Conservation (phyloP, 1,140 invertebrate species). For the Tetramorium alpestre region DNA sequence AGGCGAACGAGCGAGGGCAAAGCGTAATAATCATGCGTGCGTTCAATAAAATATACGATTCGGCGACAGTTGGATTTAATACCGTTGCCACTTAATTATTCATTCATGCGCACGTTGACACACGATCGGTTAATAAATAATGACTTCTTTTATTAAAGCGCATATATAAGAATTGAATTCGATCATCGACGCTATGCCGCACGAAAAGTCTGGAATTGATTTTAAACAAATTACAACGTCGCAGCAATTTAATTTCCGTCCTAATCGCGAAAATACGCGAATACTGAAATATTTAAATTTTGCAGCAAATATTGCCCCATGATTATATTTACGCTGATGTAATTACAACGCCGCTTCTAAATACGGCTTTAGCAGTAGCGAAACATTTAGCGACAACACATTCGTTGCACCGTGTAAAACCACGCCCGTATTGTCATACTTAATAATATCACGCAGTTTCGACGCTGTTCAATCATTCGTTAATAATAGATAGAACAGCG, state of each 20-base stretch:
- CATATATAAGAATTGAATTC: neutral
- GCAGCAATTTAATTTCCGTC: neutral
- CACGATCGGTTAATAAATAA: constrained; percentile 14
- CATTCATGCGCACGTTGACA: neutral
- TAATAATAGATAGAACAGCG: constrained; percentile 41
- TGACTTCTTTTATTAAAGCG: neutral
- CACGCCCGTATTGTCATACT: constrained; percentile 52
- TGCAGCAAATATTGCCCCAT: neutral
- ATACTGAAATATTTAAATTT: neutral
- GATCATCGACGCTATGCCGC: neutral
- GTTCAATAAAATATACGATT: constrained; percentile 35
- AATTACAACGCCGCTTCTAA: neutral
- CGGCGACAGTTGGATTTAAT: constrained; percentile 24
- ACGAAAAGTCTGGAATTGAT: neutral
- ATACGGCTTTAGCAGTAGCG: neutral
- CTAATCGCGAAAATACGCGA: neutral
- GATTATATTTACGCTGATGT: neutral
- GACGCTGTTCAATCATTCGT: constrained; percentile 41
- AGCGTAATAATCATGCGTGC: constrained; percentile 25
- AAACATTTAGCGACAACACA: neutral
- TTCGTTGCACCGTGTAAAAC: constrained; percentile 4
- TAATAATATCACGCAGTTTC: constrained; percentile 47
- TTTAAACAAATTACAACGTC: neutral
- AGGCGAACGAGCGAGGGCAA: neutral
- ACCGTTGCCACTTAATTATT: constrained; percentile 32